Conservation (phyloP, 2,888 invertebrate species). For the Ophion obscuratus region DNA sequence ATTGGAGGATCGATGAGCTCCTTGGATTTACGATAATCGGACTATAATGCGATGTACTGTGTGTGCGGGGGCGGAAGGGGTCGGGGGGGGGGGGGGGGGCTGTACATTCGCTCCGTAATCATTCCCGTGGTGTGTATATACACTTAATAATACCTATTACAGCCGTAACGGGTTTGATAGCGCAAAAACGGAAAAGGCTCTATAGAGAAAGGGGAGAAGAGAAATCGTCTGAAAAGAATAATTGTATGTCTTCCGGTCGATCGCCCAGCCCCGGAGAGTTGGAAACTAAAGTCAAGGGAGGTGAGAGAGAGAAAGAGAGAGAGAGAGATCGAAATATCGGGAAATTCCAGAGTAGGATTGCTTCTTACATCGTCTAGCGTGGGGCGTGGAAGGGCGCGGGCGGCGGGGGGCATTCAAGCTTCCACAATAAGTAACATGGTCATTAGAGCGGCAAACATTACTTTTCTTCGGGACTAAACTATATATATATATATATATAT, state of each 20-base stretch:
- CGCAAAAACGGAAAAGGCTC: slow-evolving; percentile 43
- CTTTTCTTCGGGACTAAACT: slow-evolving; percentile 53
- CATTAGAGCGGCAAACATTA: slow-evolving; percentile 61
- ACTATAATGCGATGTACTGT: slow-evolving; percentile 29
- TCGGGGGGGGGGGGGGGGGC: too few relatives aligned
- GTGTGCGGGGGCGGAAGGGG: too few relatives aligned
- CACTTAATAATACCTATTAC: slow-evolving; percentile 44
- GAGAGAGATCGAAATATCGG: slow-evolving; percentile 43
- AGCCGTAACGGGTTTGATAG: slow-evolving; percentile 56
- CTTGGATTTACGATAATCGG: slow-evolving; percentile 49
- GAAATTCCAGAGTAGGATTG: not conserved
- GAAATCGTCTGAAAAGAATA: slow-evolving; percentile 66
- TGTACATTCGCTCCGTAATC: too few relatives aligned
- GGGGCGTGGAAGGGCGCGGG: slow-evolving; percentile 30
- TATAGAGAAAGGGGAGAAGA: slow-evolving; percentile 27
- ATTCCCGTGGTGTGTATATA: not conserved
- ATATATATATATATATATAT: not conserved
- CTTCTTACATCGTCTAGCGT: slow-evolving; percentile 17
- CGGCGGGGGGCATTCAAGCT: slow-evolving; percentile 24
- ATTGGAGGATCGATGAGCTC: slow-evolving; percentile 43
- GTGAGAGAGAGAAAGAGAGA: slow-evolving; percentile 10
- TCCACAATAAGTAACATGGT: slow-evolving; percentile 56
- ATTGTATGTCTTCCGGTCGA: slow-evolving; percentile 64
- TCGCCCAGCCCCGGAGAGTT: slow-evolving; percentile 48
- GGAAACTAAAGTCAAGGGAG: slow-evolving; percentile 48